Percentiles rank a stretch among this genome's conserved stretches.
Evolutionary conservation across 2,797 vertebrate species (phyloP).

Genomic region (Monodelphis domestica): DNA sequence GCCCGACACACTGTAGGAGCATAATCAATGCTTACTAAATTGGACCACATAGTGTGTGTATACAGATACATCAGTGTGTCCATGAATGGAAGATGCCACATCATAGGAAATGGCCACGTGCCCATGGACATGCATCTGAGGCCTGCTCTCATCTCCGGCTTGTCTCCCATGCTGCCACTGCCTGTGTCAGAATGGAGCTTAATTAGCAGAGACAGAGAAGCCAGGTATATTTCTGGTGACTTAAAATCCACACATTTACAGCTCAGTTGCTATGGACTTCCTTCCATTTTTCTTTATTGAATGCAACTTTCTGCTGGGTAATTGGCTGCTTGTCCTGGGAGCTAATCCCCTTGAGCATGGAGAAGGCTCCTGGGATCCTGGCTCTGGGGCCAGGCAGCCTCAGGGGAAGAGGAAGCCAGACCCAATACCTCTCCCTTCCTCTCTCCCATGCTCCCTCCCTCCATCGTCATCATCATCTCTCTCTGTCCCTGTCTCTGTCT

Average conservation of each 20-base stretch:
- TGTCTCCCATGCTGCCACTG: neutral
- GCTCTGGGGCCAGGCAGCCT: neutral
- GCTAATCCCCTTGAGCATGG: slow-evolving; percentile 23
- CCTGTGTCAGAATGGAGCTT: neutral
- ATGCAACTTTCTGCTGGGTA: slow-evolving; percentile 62
- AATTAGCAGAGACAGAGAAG: slow-evolving; percentile 66
- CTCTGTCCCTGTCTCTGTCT: neutral
- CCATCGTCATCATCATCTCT: no score
- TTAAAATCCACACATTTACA: slow-evolving; percentile 62
- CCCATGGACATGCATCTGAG: neutral
- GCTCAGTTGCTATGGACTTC: slow-evolving; percentile 74
- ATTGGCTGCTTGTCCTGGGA: slow-evolving; percentile 61
- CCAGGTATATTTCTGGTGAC: slow-evolving; percentile 66
- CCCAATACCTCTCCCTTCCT: neutral
- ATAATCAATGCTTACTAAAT: neutral
- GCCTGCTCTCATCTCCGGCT: neutral
- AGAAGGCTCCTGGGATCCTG: neutral
- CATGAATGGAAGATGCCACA: neutral
- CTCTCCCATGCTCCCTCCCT: no score
- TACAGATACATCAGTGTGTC: neutral
- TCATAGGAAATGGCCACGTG: rapidly evolving
- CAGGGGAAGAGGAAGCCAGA: neutral
- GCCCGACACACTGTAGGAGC: neutral
- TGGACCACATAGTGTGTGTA: neutral
- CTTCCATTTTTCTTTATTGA: slow-evolving; percentile 39